phyloP scores from a whole-genome alignment of 1,140 invertebrate species.

The Pseudachorutes palmiensis region DNA sequence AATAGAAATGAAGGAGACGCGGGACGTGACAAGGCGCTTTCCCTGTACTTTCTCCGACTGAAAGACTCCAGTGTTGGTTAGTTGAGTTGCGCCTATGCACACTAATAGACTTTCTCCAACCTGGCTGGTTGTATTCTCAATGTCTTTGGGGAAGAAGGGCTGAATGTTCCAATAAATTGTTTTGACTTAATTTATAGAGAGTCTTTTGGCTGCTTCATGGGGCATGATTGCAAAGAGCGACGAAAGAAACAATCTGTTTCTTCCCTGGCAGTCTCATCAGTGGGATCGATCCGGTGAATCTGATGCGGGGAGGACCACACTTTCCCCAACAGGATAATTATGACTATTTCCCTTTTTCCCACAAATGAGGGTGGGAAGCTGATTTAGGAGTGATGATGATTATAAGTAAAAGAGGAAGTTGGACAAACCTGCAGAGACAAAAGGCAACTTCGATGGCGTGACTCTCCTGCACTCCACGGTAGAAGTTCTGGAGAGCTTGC shows the following conservation, averaged over 20 bases:
- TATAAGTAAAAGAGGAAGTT: neutral
- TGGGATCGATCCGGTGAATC: neutral
- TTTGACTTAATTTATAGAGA: conserved; percentile 13
- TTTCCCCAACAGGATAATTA: neutral
- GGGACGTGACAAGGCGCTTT: no score
- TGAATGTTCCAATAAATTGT: neutral
- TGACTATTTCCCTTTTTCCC: neutral
- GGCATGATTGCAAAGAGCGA: neutral
- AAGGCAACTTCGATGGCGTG: conserved; percentile 81
- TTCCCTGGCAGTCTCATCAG: neutral
- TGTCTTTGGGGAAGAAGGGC: neutral
- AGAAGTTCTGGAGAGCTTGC: conserved; percentile 75
- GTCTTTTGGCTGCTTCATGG: conserved; percentile 5
- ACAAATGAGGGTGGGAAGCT: neutral
- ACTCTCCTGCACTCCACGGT: conserved; percentile 63
- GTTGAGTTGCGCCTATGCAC: neutral
- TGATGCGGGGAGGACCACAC: neutral
- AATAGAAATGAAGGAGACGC: no score
- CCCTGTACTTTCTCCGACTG: no score
- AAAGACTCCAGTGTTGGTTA: neutral
- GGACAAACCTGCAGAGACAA: conserved; percentile 79
- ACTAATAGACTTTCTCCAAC: neutral
- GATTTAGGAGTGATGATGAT: neutral
- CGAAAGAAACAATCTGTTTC: neutral
- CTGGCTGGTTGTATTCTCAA: no score